These are phyloP conservation scores for Conus ventricosus DNA, from an alignment of 1,140 invertebrate species.

Conservation along the genomic window DNA sequence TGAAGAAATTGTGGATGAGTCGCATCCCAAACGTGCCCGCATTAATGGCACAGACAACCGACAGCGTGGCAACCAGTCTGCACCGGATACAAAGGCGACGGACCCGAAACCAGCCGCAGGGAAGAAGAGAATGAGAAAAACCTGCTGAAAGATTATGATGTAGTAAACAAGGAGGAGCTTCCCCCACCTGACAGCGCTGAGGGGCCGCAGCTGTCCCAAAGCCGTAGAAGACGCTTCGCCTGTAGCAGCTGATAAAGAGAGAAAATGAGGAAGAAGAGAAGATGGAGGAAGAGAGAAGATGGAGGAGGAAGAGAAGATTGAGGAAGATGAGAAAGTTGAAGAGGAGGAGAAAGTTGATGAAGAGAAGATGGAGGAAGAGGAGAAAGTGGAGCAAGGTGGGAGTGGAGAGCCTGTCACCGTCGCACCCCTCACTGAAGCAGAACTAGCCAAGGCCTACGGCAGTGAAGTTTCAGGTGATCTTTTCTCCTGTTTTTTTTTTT, in stretches of 20 bases:
- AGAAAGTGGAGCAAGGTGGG: not conserved
- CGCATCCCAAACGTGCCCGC: constrained; percentile 6
- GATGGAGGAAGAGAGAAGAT: not conserved
- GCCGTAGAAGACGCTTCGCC: too few species aligned
- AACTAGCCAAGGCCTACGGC: constrained; percentile 44
- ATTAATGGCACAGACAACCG: constrained; percentile 35
- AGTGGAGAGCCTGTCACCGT: constrained; percentile 3
- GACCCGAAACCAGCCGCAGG: constrained; percentile 24
- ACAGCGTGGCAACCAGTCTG: not conserved
- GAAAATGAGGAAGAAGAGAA: not conserved
- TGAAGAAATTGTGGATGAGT: constrained; percentile 9
- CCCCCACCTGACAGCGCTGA: constrained; percentile 65
- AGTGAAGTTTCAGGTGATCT: constrained; percentile 19
- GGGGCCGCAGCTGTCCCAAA: constrained; percentile 43
- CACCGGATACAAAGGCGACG: not conserved
- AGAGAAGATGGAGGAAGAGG: not conserved
- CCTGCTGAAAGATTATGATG: constrained; percentile 62
- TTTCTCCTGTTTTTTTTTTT: too few species aligned
- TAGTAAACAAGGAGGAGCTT: constrained; percentile 65
- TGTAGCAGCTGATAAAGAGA: too few species aligned
- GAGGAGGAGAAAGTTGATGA: too few species aligned
- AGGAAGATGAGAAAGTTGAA: too few species aligned
- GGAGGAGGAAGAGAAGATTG: not conserved
- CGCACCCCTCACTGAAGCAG: constrained; percentile 45
- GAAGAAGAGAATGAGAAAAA: constrained; percentile 38